A percentile compares a stretch with the other conserved stretches of the same genome.
Evolutionary conservation across 2,888 invertebrate genomes (phyloP).

Genomic region (Sthenelais limicola): DNA sequence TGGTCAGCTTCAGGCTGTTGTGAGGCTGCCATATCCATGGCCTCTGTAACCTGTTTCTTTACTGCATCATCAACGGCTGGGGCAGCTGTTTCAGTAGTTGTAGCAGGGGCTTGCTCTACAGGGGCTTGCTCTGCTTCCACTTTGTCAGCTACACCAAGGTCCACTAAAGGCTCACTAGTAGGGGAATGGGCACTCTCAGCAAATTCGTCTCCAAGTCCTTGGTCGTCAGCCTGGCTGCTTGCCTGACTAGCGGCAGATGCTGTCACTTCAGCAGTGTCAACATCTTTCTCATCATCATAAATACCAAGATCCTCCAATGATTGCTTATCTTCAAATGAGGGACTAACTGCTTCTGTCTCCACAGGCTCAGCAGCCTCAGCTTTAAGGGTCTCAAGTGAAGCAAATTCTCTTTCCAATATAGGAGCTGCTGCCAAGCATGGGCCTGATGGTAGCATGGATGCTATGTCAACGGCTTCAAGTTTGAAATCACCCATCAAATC

Average conservation of each 20-base stretch:
- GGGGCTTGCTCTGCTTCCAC: conserved; percentile 35
- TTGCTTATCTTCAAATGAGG: conserved; percentile 25
- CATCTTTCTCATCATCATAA: conserved; percentile 61
- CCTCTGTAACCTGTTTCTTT: neutral
- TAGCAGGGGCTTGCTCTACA: conserved; percentile 23
- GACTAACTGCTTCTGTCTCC: conserved; percentile 16
- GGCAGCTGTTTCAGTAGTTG: neutral
- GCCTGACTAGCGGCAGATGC: conserved; percentile 33
- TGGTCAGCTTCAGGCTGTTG: conserved; percentile 42
- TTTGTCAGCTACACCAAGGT: conserved; percentile 19
- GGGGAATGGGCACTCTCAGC: neutral
- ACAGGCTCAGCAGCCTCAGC: conserved; percentile 29
- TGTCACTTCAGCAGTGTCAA: conserved; percentile 41
- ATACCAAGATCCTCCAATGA: conserved; percentile 58
- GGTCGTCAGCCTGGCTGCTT: conserved; percentile 30
- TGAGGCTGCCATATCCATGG: conserved; percentile 1
- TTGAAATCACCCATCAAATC: neutral
- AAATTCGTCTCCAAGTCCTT: conserved; percentile 18
- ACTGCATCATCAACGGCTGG: neutral
- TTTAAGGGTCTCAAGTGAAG: too few relatives aligned
- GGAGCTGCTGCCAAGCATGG: neutral
- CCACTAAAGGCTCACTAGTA: neutral
- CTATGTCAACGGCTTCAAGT: neutral
- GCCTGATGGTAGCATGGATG: neutral
- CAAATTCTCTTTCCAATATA: too few relatives aligned